A percentile compares a stretch with the other conserved stretches of the same genome.
phyloP scores from a whole-genome alignment of 2,797 vertebrate genomes.

The Petrocephalus schoutedeni region DNA sequence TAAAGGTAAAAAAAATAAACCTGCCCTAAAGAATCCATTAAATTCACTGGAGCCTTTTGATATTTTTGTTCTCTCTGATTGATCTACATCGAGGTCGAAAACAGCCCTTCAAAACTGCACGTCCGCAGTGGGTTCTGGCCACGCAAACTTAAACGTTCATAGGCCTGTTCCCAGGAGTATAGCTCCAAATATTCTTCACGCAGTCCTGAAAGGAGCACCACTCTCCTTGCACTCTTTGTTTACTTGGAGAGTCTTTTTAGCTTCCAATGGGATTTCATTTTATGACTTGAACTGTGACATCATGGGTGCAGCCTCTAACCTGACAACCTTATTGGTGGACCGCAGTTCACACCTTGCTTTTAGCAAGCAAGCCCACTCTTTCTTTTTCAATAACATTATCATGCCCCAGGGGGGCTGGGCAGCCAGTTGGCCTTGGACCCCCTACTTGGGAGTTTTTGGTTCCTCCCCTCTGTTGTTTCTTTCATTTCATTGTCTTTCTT shows the following conservation, averaged over 20 bases:
- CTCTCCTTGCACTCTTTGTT: too few relatives aligned
- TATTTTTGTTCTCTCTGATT: not conserved
- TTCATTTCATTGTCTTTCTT: too few relatives aligned
- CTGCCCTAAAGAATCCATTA: not conserved
- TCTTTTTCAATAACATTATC: too few relatives aligned
- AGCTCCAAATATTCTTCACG: not conserved
- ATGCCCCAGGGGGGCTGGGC: too few relatives aligned
- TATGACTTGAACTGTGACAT: too few relatives aligned
- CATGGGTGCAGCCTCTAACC: too few relatives aligned
- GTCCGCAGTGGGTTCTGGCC: not conserved
- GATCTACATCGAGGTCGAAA: not conserved
- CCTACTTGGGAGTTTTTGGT: too few relatives aligned
- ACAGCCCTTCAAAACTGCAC: not conserved
- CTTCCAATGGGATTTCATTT: not conserved
- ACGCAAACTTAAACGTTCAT: not conserved
- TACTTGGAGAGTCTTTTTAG: not conserved
- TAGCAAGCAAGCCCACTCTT: too few relatives aligned
- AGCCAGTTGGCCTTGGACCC: too few relatives aligned
- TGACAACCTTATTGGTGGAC: too few relatives aligned
- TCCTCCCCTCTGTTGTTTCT: too few relatives aligned
- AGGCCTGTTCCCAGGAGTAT: not conserved
- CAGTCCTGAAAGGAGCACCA: not conserved
- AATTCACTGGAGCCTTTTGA: not conserved
- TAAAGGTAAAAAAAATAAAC: not conserved
- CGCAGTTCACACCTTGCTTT: too few relatives aligned